phyloP scores from a whole-genome alignment of 2,797 vertebrate genomes.

The Cyclopterus lumpus region DNA sequence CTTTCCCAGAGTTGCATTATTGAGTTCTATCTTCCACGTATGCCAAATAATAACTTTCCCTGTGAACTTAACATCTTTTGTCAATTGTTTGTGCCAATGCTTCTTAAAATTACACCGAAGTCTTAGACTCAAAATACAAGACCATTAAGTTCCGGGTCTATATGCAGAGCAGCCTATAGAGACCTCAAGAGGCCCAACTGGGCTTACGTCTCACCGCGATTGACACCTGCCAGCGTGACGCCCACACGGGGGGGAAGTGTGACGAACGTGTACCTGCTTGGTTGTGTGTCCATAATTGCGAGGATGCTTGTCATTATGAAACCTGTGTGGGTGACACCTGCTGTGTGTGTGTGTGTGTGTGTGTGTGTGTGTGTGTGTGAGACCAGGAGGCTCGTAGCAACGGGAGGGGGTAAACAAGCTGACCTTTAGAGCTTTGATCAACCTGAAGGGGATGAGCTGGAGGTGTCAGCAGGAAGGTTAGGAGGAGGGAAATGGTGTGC shows the following conservation, averaged over 20 bases:
- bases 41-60: not conserved
- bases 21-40: not conserved
- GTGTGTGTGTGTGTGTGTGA: slow-evolving; percentile 38
- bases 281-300: slow-evolving; percentile 11
- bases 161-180: not conserved
- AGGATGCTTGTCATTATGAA: slow-evolving; percentile 49
- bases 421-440: slow-evolving; percentile 73
- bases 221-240: slow-evolving; percentile 27
- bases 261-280: not conserved
- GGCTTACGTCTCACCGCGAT: slow-evolving; percentile 17
- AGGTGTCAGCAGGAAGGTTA: slow-evolving; percentile 23
- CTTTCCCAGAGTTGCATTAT: not conserved
- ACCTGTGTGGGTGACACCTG: slow-evolving; percentile 33
- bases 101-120: not conserved
- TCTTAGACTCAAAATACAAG: not conserved
- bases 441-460: slow-evolving; percentile 23
- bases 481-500: slow-evolving; percentile 23
- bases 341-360: slow-evolving; percentile 45
- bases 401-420: slow-evolving; percentile 65
- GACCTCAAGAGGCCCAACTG: not conserved
- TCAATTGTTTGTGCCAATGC: not conserved
- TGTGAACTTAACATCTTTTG: not conserved
- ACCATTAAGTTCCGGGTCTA: not conserved
- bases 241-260: not conserved
- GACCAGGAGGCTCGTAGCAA: slow-evolving; percentile 57